These are phyloP conservation scores for Cairina moschata DNA, from an alignment of 2,113 vertebrate species.

Conservation along the genomic window DNA sequence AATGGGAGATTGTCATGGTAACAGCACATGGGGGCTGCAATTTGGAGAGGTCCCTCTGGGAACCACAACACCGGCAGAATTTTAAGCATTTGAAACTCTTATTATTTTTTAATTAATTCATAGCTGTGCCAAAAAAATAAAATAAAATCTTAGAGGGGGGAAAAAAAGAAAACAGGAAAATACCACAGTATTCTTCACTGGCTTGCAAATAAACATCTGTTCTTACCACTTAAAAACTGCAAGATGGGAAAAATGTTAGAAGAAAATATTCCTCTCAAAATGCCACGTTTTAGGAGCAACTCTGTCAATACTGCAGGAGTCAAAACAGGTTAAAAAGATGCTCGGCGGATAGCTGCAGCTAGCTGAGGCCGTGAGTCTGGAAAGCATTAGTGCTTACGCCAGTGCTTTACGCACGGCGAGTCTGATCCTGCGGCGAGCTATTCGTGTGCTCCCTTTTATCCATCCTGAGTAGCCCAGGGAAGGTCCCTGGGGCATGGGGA, in stretches of 20 bases:
- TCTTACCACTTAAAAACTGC: not conserved
- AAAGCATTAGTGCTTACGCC: not conserved
- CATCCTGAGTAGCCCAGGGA: not conserved
- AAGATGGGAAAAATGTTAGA: not conserved
- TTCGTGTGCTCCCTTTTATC: fast-evolving
- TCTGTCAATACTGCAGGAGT: not conserved
- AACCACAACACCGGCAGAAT: not conserved
- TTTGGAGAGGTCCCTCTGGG: conserved; percentile 31
- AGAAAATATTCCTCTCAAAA: not conserved
- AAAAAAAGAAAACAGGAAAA: not conserved
- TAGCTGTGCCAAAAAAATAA: not conserved
- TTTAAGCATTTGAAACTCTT: not conserved
- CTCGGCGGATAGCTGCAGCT: not conserved
- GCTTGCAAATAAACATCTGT: not conserved
- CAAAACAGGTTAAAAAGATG: not conserved
- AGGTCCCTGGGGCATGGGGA: fast-evolving
- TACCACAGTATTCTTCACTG: not conserved
- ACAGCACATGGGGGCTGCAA: conserved; percentile 12
- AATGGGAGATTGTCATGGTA: not conserved
- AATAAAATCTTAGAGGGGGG: not conserved
- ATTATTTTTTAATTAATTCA: not conserved
- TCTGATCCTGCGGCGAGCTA: not conserved
- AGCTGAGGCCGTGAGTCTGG: not conserved
- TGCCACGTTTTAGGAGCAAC: fast-evolving
- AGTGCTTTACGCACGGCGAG: not conserved